Percentiles rank a stretch among this genome's conserved stretches.
phyloP scores from a whole-genome alignment of 2,113 vertebrate species.

The Australoheros scitulus region DNA sequence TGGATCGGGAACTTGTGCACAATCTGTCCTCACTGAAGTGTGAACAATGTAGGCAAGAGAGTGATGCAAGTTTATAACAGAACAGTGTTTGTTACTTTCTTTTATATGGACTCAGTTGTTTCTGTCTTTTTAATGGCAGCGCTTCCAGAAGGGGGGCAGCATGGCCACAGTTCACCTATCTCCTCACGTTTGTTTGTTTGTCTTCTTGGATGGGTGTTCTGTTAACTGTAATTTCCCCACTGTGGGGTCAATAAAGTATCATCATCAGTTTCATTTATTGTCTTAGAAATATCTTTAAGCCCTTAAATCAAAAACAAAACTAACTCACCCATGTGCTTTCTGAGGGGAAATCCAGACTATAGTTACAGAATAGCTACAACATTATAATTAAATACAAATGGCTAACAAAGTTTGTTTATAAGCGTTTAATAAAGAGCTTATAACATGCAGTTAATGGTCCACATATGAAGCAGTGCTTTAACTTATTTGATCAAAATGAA shows the following conservation, averaged over 20 bases:
- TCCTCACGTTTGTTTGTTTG: no score
- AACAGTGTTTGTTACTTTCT: background rate
- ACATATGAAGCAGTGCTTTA: background rate
- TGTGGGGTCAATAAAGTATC: no score
- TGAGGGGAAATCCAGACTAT: background rate
- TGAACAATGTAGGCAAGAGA: slow-evolving; percentile 21
- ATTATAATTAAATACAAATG: no score
- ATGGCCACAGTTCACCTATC: no score
- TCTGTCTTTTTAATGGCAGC: no score
- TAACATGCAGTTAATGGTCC: background rate
- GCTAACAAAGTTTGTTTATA: no score
- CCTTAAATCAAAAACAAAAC: background rate
- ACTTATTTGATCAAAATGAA: background rate
- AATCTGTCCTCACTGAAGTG: slow-evolving; percentile 35
- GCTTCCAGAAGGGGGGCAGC: no score
- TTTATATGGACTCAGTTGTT: background rate
- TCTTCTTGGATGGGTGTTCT: no score
- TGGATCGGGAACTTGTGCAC: background rate
- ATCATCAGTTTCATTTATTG: background rate
- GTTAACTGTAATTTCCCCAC: no score
- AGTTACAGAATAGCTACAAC: no score
- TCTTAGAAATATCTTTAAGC: background rate
- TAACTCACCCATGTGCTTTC: background rate
- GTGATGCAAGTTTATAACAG: background rate
- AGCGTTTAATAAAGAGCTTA: background rate